Base-by-base conservation (phyloP, 2,888 invertebrate species). In the Andricus quercusramuli region DNA sequence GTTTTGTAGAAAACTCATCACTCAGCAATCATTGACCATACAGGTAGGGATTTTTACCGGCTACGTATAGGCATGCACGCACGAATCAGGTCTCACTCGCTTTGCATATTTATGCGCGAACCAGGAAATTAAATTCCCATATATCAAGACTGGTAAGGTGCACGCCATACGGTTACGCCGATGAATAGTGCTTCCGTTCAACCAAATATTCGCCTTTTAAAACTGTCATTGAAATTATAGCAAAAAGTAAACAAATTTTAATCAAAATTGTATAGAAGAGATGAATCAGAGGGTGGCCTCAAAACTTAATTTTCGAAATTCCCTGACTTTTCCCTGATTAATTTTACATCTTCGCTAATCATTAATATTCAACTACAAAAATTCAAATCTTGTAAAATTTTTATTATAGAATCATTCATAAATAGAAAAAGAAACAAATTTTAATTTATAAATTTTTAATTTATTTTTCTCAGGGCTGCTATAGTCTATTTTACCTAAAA, bases 51-150 rank as follows among this genome's bases (percentile, higher is more conserved):
- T 22, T 59, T 59, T 59, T 59, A 59, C 22, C 59, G 8, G 13
- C 59, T 22, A 59, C 59, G 3, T n/a, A 56, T n/a, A 56, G n/a
- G n/a, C 56, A n/a, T 56, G n/a, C 17, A n/a, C n/a, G 86, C 86
- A 90, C 88, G 88, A 89, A 90, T 91, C 88, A 87, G 84, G 85
- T 81, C 79, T 79, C 81, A 81, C 78, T 78, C 81, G 77, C 85
- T 82, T 88, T 88, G 89, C 87, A 90, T 90, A 90, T 90, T 89
- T 90, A 90, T 88, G 88, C 84, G 81, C 78, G 79, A 79, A 79
- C 83, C 83, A 86, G 85, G 83, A 89, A 90, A 90, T 90, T 88
- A 89, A 90, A 90, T 90, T 88, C 86, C 78, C 84, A 82, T 85
- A 85, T 86, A 88, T 88, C 85, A 81, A 79, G n/a, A 41, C 32